Percentiles rank a stretch among this genome's conserved stretches.
phyloP scores from a whole-genome alignment of 2,888 invertebrate species.

The Sisyra nigra region DNA sequence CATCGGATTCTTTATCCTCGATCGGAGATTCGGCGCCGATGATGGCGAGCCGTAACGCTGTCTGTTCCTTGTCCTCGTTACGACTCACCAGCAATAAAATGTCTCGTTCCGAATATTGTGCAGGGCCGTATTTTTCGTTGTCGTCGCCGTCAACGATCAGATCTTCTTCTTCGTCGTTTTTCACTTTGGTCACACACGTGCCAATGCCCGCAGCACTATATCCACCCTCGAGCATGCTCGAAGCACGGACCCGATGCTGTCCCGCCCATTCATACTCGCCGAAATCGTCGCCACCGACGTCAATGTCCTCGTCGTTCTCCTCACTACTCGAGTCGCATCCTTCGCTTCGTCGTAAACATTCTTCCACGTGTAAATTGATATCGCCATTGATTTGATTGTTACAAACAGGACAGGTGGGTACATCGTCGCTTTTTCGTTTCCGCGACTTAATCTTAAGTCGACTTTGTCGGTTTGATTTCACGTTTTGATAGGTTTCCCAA shows the following conservation, averaged over 20 bases:
- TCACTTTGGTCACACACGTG: constrained; percentile 22
- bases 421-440: constrained; percentile 46
- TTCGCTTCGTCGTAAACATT: constrained; percentile 41
- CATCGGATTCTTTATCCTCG: constrained; percentile 14
- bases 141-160: constrained; percentile 80
- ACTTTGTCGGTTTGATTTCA: constrained; percentile 55
- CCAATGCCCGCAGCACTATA: constrained; percentile 35
- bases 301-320: constrained; percentile 51
- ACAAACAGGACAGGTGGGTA: constrained; percentile 65
- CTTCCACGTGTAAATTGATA: constrained; percentile 55
- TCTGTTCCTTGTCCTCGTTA: constrained; percentile 36
- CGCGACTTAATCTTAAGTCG: constrained; percentile 46
- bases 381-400: constrained; percentile 50
- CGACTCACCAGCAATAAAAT: constrained; percentile 33
- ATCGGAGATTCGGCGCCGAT: constrained; percentile 21
- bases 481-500: constrained; percentile 61
- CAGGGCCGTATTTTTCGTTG: constrained; percentile 68
- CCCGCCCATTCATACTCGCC: constrained; percentile 91
- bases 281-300: constrained; percentile 53
- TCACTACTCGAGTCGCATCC: constrained; percentile 17
- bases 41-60: constrained; percentile 36
- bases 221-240: constrained; percentile 51
- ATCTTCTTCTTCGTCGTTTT: constrained; percentile 46
- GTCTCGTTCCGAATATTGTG: constrained; percentile 72
- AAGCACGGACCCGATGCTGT: constrained; percentile 60